A percentile compares a stretch with the other conserved stretches of the same genome.
phyloP scores from a whole-genome alignment of 2,888 invertebrate genomes.

The Noctua comes region DNA sequence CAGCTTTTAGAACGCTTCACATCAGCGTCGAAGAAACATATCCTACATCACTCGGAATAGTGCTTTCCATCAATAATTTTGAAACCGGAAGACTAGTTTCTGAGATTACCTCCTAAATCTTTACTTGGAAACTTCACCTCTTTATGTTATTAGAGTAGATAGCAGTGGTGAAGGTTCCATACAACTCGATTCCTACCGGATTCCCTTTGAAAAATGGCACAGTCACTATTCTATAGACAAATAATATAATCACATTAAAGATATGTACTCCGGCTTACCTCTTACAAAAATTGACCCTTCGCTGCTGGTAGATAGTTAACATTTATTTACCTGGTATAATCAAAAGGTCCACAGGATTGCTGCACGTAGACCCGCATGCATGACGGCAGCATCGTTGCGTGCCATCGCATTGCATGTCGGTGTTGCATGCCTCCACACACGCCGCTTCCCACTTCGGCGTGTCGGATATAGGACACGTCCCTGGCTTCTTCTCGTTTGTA shows the following conservation, averaged over 20 bases:
- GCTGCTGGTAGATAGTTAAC: too few relatives aligned
- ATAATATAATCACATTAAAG: too few relatives aligned
- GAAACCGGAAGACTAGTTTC: not conserved
- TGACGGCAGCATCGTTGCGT: constrained; percentile 93
- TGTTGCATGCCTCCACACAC: constrained; percentile 91
- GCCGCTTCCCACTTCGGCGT: constrained; percentile 90
- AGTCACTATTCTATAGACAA: too few relatives aligned
- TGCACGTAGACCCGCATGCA: constrained; percentile 93
- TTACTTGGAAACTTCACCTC: not conserved
- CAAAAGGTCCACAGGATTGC: constrained; percentile 91
- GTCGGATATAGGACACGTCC: constrained; percentile 83
- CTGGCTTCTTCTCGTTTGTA: constrained; percentile 84
- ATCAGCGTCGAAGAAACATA: not conserved
- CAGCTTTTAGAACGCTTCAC: too few relatives aligned
- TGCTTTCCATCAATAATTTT: not conserved
- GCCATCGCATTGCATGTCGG: constrained; percentile 93
- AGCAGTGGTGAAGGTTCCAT: too few relatives aligned
- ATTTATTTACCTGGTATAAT: constrained; percentile 90
- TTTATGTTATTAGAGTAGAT: not conserved
- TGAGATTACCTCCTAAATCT: not conserved
- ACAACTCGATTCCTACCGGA: too few relatives aligned
- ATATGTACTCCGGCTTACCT: too few relatives aligned
- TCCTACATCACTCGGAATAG: not conserved
- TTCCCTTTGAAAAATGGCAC: too few relatives aligned
- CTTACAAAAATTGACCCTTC: too few relatives aligned